Evolutionary conservation across 2,888 invertebrate species (phyloP).

Genomic region (Tenthredo distinguenda): DNA sequence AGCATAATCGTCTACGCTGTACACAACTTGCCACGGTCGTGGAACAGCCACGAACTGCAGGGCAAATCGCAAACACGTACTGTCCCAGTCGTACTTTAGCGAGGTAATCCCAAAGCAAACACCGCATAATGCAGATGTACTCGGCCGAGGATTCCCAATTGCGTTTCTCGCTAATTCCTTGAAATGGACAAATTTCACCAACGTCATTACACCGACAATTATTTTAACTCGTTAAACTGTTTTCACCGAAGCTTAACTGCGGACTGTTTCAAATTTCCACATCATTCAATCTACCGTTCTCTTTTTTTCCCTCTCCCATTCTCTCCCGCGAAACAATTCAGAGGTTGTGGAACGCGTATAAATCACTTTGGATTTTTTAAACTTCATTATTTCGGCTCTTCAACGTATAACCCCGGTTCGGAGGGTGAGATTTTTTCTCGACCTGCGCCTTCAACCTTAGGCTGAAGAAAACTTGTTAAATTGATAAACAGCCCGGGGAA

Average conservation of each 20-base stretch:
- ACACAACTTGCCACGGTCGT: conserved; percentile 47
- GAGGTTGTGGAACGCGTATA: not conserved
- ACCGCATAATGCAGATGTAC: conserved; percentile 74
- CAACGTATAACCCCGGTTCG: not conserved
- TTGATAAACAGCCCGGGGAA: not conserved
- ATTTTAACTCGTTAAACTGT: conserved; percentile 19
- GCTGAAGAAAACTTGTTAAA: not conserved
- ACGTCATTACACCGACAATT: not conserved
- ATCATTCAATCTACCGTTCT: not conserved
- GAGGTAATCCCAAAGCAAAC: conserved; percentile 73
- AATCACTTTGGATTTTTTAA: not conserved
- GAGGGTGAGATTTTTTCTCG: not conserved
- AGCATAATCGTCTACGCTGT: conserved; percentile 69
- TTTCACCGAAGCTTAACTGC: not conserved
- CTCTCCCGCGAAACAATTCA: not conserved
- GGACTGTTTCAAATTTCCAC: not conserved
- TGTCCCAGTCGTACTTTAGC: conserved; percentile 69
- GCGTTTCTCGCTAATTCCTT: conserved; percentile 39
- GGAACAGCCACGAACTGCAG: conserved; percentile 61
- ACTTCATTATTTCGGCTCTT: not conserved
- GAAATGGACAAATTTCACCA: conserved; percentile 39
- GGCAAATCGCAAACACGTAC: conserved; percentile 70
- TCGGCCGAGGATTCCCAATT: conserved; percentile 57
- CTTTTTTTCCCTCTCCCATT: not conserved
- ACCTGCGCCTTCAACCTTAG: not conserved